Conservation (phyloP, 2,113 vertebrate genomes). For the Mustela nigripes region DNA sequence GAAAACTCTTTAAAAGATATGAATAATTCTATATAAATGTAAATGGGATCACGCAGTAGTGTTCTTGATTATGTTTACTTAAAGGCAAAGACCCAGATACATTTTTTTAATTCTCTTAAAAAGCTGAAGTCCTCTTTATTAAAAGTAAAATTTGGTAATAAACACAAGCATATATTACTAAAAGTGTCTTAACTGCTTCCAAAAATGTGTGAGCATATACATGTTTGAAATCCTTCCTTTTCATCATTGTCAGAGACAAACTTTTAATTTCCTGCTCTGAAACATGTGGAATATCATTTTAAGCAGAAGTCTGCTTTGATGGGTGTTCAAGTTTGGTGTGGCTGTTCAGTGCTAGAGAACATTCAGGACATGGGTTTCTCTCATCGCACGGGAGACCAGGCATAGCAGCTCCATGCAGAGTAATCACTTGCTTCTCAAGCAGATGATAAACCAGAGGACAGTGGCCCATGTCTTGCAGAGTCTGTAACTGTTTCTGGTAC, state of each 20-base stretch:
- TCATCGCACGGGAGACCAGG: rapidly evolving
- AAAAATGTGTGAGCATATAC: background rate
- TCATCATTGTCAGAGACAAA: background rate
- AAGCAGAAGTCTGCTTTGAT: background rate
- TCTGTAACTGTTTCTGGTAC: rapidly evolving
- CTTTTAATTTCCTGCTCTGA: slow-evolving; percentile 22
- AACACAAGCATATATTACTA: background rate
- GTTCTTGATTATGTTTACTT: background rate
- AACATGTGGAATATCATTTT: background rate
- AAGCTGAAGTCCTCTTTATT: background rate
- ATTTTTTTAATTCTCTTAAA: background rate
- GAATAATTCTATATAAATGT: background rate
- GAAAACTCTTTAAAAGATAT: background rate
- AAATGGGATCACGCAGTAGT: rapidly evolving
- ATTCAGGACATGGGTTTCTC: rapidly evolving
- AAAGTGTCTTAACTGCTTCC: background rate
- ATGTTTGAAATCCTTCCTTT: background rate
- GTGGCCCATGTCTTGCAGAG: no score
- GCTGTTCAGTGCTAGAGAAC: background rate
- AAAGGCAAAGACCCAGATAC: background rate
- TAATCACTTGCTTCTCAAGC: background rate
- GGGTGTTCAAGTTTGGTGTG: background rate
- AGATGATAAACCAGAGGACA: background rate
- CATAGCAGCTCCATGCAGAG: rapidly evolving
- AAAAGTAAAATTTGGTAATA: slow-evolving; percentile 17